These are phyloP conservation scores for Rhagium mordax DNA, from an alignment of 2,888 invertebrate genomes.

Conservation along the genomic window DNA sequence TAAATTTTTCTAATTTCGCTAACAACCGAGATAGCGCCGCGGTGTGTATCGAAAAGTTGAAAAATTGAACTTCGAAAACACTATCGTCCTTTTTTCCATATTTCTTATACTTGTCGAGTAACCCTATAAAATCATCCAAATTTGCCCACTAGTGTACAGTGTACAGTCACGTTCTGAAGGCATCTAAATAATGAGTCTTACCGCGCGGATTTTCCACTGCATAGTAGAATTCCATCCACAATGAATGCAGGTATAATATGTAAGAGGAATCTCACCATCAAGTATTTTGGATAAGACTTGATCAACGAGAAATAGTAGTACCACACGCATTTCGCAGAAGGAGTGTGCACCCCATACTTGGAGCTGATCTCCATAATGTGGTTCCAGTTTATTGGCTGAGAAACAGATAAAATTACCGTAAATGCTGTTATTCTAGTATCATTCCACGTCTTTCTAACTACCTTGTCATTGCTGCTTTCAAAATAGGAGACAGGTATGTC, in stretches of 20 bases:
- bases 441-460: background rate
- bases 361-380: background rate
- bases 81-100: no score
- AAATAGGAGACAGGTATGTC: constrained; percentile 25
- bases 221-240: constrained; percentile 73
- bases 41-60: no score
- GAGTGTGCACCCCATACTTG: background rate
- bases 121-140: no score
- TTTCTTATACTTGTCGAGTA: no score
- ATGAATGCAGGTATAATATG: constrained; percentile 78
- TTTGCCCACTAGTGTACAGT: no score
- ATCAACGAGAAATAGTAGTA: constrained; percentile 70
- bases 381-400: background rate
- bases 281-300: constrained; percentile 73
- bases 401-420: background rate
- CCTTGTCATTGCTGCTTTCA: constrained; percentile 61
- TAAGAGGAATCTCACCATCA: constrained; percentile 76
- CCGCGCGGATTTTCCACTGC: constrained; percentile 54
- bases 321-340: background rate
- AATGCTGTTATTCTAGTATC: background rate
- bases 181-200: no score
- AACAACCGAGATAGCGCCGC: no score
- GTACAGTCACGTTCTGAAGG: no score
- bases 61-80: no score
- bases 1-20: no score